Conservation (phyloP, 2,888 invertebrate species). For the Nebria brevicollis region DNA sequence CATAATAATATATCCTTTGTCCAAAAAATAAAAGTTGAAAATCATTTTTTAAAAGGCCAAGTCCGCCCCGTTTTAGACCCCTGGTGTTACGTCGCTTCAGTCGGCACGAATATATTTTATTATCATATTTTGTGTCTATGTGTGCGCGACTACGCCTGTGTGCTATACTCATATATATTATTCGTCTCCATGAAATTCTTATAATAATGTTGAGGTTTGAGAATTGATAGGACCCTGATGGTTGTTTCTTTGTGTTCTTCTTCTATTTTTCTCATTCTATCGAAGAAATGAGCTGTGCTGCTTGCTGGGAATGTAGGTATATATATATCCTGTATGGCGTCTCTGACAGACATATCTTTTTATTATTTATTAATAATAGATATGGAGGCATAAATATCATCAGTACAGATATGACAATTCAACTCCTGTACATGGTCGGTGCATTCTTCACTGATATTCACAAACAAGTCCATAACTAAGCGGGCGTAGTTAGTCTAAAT, state of each 20-base stretch:
- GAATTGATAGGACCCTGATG: constrained; percentile 36
- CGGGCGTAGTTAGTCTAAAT: neutral
- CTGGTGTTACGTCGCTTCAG: constrained; percentile 50
- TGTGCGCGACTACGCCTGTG: neutral
- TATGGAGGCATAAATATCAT: constrained; percentile 32
- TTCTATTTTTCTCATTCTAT: constrained; percentile 18
- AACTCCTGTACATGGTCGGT: constrained; percentile 15
- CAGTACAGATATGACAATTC: constrained; percentile 36
- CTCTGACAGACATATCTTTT: constrained; percentile 22
- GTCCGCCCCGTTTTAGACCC: constrained; percentile 48
- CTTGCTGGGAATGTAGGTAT: constrained; percentile 11
- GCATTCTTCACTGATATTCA: constrained; percentile 6
- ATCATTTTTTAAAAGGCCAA: constrained; percentile 49
- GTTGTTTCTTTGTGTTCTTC: constrained; percentile 18
- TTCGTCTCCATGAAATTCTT: constrained; percentile 37
- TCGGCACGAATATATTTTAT: constrained; percentile 37
- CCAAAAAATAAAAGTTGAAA: constrained; percentile 48
- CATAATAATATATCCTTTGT: constrained; percentile 31
- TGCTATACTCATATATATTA: constrained; percentile 35
- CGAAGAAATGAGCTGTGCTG: constrained; percentile 24
- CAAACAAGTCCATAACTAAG: constrained; percentile 8
- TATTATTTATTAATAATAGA: constrained; percentile 42
- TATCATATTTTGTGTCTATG: constrained; percentile 33
- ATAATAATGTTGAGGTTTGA: constrained; percentile 29
- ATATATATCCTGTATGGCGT: constrained; percentile 16